Evolutionary conservation across 2,888 invertebrate species (phyloP).

Genomic region (Glyphotaelius pellucidus): DNA sequence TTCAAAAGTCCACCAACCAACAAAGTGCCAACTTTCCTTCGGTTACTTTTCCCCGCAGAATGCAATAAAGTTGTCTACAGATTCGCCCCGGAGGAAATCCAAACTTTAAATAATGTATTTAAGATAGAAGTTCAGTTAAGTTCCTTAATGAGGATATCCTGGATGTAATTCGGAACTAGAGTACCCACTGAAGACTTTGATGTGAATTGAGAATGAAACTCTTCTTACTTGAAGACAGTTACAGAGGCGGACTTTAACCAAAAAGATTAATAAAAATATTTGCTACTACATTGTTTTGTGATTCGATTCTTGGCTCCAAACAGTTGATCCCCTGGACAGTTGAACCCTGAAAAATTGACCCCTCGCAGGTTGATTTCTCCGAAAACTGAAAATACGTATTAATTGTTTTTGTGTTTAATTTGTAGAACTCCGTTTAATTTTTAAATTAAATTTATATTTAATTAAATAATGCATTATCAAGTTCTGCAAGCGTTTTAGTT

Average conservation of each 20-base stretch:
- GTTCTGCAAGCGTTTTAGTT: too few relatives aligned
- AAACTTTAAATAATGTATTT: slow-evolving; percentile 2
- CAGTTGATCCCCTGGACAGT: too few relatives aligned
- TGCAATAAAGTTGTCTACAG: not conserved
- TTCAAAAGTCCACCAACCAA: not conserved
- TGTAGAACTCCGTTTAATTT: too few relatives aligned
- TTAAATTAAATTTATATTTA: too few relatives aligned
- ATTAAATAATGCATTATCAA: too few relatives aligned
- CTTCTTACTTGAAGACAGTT: not conserved
- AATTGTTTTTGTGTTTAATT: too few relatives aligned
- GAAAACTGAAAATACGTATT: too few relatives aligned
- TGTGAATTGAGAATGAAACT: not conserved
- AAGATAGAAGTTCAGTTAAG: slow-evolving; percentile 2
- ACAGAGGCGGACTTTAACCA: not conserved
- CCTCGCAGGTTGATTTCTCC: too few relatives aligned
- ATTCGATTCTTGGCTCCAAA: too few relatives aligned
- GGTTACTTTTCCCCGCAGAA: not conserved
- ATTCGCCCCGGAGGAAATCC: not conserved
- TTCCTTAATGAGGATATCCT: not conserved
- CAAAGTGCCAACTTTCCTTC: not conserved
- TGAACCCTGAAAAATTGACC: too few relatives aligned
- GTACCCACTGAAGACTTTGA: not conserved
- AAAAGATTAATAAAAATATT: not conserved
- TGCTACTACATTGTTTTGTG: too few relatives aligned
- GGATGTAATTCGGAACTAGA: not conserved